Percentiles rank a stretch among this genome's conserved stretches.
These are phyloP conservation scores for Eutolmus rufibarbis DNA, from an alignment of 2,888 invertebrate species.

Conservation along the genomic window DNA sequence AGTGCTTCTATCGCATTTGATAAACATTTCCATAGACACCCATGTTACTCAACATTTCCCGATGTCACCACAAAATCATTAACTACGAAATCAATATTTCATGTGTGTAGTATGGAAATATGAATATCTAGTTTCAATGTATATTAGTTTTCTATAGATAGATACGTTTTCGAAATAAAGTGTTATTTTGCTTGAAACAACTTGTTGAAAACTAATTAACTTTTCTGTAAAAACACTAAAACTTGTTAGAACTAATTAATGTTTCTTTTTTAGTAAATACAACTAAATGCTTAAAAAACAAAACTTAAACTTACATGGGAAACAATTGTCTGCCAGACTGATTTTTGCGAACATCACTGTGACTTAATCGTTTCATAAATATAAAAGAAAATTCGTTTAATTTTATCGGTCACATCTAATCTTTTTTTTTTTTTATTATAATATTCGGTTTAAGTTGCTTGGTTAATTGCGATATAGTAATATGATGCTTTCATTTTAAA, in stretches of 20 bases:
- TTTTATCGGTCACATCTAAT: background rate
- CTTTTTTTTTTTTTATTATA: background rate
- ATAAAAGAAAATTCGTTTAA: slow-evolving; percentile 26
- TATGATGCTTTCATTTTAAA: background rate
- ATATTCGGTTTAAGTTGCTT: background rate
- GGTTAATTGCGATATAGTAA: background rate
- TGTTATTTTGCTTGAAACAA: slow-evolving; percentile 15
- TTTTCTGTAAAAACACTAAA: slow-evolving; percentile 15
- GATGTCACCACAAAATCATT: background rate
- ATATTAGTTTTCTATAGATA: background rate
- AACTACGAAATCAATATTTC: background rate
- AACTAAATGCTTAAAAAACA: slow-evolving; percentile 9
- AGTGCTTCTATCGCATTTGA: background rate
- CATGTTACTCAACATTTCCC: background rate
- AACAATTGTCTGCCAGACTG: slow-evolving; percentile 62
- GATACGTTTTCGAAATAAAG: background rate
- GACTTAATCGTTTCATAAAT: slow-evolving; percentile 53
- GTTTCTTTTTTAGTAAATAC: background rate
- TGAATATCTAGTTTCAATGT: background rate
- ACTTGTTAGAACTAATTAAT: slow-evolving; percentile 28
- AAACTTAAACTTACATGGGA: slow-evolving; percentile 62
- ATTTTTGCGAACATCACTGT: slow-evolving; percentile 60
- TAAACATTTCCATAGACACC: background rate
- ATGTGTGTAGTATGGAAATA: background rate
- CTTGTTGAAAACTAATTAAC: slow-evolving; percentile 11